These are phyloP conservation scores for Sorex fumeus DNA, from an alignment of 2,113 vertebrate genomes.

Conservation along the genomic window DNA sequence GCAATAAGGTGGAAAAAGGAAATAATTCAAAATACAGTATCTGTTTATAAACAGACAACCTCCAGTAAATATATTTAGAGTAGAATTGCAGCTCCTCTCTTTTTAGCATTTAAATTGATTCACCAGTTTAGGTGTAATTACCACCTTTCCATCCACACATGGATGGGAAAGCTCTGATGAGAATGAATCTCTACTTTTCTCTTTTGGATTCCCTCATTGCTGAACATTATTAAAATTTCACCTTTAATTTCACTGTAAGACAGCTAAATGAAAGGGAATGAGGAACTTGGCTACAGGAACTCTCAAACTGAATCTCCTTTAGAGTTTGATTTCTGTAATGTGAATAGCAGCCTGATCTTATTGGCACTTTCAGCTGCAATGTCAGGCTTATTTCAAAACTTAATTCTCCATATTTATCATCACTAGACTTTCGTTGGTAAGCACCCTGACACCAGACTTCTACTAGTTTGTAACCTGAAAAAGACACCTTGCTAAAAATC, in stretches of 20 bases:
- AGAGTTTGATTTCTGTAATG: slow-evolving; percentile 45
- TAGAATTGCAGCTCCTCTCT: background rate
- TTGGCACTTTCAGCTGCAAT: slow-evolving; percentile 41
- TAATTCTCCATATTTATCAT: slow-evolving; percentile 49
- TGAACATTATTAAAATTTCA: slow-evolving; percentile 32
- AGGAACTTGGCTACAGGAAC: slow-evolving; percentile 50
- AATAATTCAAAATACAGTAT: slow-evolving; percentile 54
- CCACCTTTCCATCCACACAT: slow-evolving; percentile 40
- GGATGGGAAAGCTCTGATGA: slow-evolving; percentile 54
- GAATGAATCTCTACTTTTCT: slow-evolving; percentile 44
- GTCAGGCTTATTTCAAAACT: slow-evolving; percentile 62
- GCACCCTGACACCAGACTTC: slow-evolving; percentile 41
- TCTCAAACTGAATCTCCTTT: slow-evolving; percentile 62
- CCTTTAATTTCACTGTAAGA: slow-evolving; percentile 70
- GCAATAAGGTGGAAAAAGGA: slow-evolving; percentile 51
- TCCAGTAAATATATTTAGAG: slow-evolving; percentile 61
- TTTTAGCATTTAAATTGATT: slow-evolving; percentile 70
- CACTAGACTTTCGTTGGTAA: background rate
- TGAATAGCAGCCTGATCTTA: slow-evolving; percentile 69
- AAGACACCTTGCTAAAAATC: slow-evolving; percentile 68
- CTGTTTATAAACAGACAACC: slow-evolving; percentile 57
- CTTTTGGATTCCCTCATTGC: slow-evolving; percentile 63
- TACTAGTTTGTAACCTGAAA: slow-evolving; percentile 68
- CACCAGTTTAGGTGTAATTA: slow-evolving; percentile 36
- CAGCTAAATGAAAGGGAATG: slow-evolving; percentile 68